Conservation (phyloP, 1,140 invertebrate genomes). For the Halotydeus destructor region DNA sequence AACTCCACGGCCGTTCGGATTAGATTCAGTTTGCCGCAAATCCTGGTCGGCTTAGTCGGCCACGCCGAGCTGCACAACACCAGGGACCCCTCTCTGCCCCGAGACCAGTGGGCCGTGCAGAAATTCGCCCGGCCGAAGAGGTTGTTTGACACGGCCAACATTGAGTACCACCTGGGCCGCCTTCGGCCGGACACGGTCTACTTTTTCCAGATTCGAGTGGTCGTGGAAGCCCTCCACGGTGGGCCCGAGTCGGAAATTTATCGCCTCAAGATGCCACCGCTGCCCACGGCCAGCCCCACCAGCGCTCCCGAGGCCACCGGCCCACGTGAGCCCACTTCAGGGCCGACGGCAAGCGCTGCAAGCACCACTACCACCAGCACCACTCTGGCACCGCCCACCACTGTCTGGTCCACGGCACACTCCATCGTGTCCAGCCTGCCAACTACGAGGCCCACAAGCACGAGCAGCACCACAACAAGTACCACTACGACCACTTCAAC, state of each 20-base stretch:
- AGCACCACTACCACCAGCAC: too few relatives aligned
- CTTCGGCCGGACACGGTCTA: slow-evolving; percentile 57
- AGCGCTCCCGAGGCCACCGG: too few relatives aligned
- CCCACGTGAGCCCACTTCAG: too few relatives aligned
- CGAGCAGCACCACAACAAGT: too few relatives aligned
- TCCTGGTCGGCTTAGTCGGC: slow-evolving; percentile 36
- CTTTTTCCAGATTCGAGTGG: slow-evolving; percentile 22
- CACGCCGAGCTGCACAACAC: slow-evolving; percentile 20
- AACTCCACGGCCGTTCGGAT: slow-evolving; percentile 53
- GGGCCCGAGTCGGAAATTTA: slow-evolving; percentile 18
- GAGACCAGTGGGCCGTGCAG: slow-evolving; percentile 44
- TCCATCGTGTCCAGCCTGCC: too few relatives aligned
- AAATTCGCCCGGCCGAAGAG: slow-evolving; percentile 57
- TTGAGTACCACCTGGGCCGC: slow-evolving; percentile 54
- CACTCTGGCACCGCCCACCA: too few relatives aligned
- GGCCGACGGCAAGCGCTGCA: too few relatives aligned
- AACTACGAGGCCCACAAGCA: too few relatives aligned
- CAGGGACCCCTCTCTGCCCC: slow-evolving; percentile 15
- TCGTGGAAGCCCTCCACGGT: slow-evolving; percentile 17
- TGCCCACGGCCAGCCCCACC: too few relatives aligned
- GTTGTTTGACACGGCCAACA: slow-evolving; percentile 55
- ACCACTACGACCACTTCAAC: too few relatives aligned
- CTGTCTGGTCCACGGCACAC: too few relatives aligned
- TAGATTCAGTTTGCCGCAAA: slow-evolving; percentile 46
- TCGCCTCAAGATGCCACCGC: too few relatives aligned